Percentiles rank a stretch among this genome's conserved stretches.
These are phyloP conservation scores for Melanotaenia trifasciata DNA, from an alignment of 2,797 vertebrate genomes.

Conservation along the genomic window DNA sequence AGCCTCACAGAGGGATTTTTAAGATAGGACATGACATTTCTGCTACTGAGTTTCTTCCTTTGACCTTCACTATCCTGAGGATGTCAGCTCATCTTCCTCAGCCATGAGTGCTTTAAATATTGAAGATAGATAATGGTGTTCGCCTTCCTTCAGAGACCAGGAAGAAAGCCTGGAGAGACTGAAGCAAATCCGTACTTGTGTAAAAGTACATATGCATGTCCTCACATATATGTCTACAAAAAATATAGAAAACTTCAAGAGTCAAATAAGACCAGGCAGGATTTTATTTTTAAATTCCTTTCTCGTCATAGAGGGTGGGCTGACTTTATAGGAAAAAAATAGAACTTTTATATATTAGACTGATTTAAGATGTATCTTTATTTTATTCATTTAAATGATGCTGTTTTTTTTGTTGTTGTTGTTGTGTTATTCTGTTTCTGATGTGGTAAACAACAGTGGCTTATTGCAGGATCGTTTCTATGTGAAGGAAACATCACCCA, in stretches of 20 bases:
- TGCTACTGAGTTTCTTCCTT: constrained; percentile 25
- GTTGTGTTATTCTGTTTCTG: no score
- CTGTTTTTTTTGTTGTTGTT: no score
- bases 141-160: constrained; percentile 45
- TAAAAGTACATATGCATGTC: constrained; percentile 11
- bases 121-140: constrained; percentile 79
- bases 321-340: neutral
- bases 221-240: neutral
- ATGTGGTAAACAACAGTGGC: no score
- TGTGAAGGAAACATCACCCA: no score
- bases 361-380: neutral
- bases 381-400: no score
- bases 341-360: no score
- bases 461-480: no score
- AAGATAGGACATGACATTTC: constrained; percentile 17
- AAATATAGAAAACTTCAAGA: neutral
- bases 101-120: constrained; percentile 74
- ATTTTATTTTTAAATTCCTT: neutral
- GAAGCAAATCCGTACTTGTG: neutral
- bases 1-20: neutral
- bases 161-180: constrained; percentile 40
- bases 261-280: neutral
- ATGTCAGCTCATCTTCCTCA: constrained; percentile 52
- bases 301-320: neutral
- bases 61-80: constrained; percentile 54